Evolutionary conservation across 2,797 vertebrate genomes (phyloP).

Genomic region (Hemitrygon akajei): DNA sequence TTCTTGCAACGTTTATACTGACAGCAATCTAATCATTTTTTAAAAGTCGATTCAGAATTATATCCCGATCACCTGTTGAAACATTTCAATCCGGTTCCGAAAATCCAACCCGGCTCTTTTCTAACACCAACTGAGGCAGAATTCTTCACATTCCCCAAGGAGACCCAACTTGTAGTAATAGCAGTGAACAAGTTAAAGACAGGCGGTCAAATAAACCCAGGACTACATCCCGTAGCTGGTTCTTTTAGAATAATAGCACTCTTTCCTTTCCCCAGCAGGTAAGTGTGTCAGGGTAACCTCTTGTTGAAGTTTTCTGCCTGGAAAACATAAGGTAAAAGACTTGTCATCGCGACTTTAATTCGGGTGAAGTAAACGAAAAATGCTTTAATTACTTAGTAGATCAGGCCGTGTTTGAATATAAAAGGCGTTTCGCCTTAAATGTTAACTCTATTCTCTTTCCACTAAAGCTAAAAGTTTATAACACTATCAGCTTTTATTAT

Average conservation of each 20-base stretch:
- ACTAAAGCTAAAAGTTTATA: no score
- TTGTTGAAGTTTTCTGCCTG: not conserved
- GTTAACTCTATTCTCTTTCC: no score
- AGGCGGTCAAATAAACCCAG: not conserved
- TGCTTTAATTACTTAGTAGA: no score
- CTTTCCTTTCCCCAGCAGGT: not conserved
- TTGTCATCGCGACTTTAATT: not conserved
- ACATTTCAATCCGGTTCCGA: not conserved
- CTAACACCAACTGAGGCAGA: not conserved
- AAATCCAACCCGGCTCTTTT: not conserved
- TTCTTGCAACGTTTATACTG: not conserved
- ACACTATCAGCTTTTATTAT: no score
- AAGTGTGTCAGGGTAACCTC: not conserved
- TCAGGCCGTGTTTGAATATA: no score
- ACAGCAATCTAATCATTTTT: not conserved
- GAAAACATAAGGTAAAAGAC: not conserved
- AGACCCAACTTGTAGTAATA: slow-evolving; percentile 4
- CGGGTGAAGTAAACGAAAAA: not conserved
- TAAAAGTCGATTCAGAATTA: not conserved
- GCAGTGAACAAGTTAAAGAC: not conserved
- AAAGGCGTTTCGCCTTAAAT: no score
- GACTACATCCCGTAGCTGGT: not conserved
- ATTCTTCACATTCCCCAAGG: slow-evolving; percentile 21
- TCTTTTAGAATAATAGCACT: not conserved
- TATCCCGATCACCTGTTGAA: not conserved